These are phyloP conservation scores for Drosophila testacea DNA, from an alignment of 2,888 invertebrate genomes.

Conservation along the genomic window DNA sequence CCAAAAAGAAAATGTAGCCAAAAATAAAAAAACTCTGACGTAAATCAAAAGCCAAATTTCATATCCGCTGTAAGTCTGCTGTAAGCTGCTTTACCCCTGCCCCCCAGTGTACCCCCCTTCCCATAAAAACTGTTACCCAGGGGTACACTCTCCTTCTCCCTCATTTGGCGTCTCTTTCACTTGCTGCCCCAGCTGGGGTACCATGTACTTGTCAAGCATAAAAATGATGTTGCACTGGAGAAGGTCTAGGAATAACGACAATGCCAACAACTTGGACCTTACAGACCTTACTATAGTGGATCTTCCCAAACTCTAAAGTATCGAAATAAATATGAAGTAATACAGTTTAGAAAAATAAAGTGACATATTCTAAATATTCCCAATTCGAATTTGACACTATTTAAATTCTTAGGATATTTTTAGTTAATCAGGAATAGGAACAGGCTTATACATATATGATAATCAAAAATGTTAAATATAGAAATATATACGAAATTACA, in stretches of 20 bases:
- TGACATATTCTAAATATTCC: too few relatives aligned
- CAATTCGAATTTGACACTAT: too few relatives aligned
- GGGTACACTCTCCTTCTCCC: neutral
- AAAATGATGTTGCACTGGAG: constrained; percentile 19
- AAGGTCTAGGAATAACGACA: neutral
- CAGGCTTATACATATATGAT: too few relatives aligned
- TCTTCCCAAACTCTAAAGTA: neutral
- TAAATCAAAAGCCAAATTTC: constrained; percentile 80
- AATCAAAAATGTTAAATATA: neutral
- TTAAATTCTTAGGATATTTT: too few relatives aligned
- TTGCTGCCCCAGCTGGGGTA: neutral
- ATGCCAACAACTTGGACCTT: constrained; percentile 9
- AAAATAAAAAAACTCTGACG: constrained; percentile 58
- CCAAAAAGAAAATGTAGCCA: constrained; percentile 43
- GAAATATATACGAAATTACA: neutral
- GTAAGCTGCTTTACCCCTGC: constrained; percentile 71
- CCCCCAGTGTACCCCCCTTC: constrained; percentile 1
- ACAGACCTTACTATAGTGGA: neutral
- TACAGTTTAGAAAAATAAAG: too few relatives aligned
- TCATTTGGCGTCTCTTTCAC: neutral
- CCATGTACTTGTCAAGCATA: constrained; percentile 24
- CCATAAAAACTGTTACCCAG: constrained; percentile 7
- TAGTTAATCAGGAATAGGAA: too few relatives aligned
- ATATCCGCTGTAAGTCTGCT: constrained; percentile 81
- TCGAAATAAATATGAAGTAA: neutral